Percentiles rank a stretch among this genome's conserved stretches.
phyloP scores from a whole-genome alignment of 2,113 vertebrate species.

The Oceanites oceanicus region DNA sequence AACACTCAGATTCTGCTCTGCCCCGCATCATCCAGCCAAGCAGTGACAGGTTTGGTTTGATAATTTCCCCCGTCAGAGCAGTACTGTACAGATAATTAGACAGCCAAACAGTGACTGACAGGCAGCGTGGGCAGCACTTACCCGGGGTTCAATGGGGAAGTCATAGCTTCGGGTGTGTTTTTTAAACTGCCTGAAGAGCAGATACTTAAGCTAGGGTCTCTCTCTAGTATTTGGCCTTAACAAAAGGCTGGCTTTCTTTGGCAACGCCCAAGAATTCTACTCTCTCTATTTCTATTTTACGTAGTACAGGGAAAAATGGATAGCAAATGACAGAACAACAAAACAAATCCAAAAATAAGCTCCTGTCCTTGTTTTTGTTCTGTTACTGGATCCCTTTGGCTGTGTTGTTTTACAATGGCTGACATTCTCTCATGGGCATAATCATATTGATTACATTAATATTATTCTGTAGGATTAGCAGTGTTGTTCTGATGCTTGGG shows the following conservation, averaged over 20 bases:
- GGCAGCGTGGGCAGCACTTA: background rate
- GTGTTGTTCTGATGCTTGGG: background rate
- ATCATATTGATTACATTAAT: background rate
- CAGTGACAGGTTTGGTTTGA: background rate
- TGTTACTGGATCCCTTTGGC: background rate
- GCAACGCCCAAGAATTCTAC: background rate
- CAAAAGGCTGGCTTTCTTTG: background rate
- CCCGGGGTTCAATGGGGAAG: background rate
- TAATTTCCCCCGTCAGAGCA: rapidly evolving
- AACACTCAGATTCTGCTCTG: background rate
- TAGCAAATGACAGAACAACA: background rate
- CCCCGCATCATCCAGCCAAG: background rate
- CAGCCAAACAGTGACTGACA: background rate
- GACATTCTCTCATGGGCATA: background rate
- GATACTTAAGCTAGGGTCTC: background rate
- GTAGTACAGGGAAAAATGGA: background rate
- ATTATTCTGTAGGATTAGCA: background rate
- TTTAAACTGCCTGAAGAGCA: background rate
- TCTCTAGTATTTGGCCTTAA: background rate
- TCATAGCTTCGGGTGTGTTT: background rate
- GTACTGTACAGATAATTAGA: background rate
- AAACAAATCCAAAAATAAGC: background rate
- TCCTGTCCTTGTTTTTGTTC: background rate
- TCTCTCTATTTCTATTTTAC: background rate
- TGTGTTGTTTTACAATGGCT: background rate